Percentiles rank a stretch among this genome's conserved stretches.
Evolutionary conservation across 2,797 vertebrate species (phyloP).

Genomic region (Danionella dracula): DNA sequence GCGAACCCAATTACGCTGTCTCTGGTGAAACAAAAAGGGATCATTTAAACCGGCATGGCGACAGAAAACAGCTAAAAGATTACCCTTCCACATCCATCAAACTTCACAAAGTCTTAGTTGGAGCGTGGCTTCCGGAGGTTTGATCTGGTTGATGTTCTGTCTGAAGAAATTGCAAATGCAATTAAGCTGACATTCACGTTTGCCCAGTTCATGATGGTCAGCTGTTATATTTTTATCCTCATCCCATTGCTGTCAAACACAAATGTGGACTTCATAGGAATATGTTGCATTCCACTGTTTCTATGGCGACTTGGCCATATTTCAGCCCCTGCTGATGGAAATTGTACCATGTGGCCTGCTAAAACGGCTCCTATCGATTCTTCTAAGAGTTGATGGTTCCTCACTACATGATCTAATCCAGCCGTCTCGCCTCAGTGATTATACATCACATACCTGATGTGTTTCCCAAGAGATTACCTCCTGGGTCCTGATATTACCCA

Average conservation of each 20-base stretch:
- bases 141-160: background rate
- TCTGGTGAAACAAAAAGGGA: slow-evolving; percentile 30
- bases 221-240: background rate
- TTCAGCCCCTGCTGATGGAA: slow-evolving; percentile 17
- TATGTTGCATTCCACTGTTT: slow-evolving; percentile 37
- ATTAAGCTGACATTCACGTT: background rate
- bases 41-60: background rate
- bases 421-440: background rate
- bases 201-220: background rate
- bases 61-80: background rate
- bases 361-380: slow-evolving; percentile 10
- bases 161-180: background rate
- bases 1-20: slow-evolving; percentile 30
- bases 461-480: background rate
- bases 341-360: background rate
- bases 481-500: slow-evolving; percentile 24
- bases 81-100: background rate
- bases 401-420: background rate
- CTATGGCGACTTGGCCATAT: slow-evolving; percentile 41
- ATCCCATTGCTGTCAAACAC: background rate
- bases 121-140: slow-evolving; percentile 3
- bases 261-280: slow-evolving; percentile 2
- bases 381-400: slow-evolving; percentile 16
- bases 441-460: slow-evolving; percentile 10
- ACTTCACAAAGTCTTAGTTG: background rate